Percentiles rank a stretch among this genome's conserved stretches.
These are phyloP conservation scores for Odontomachus brunneus DNA, from an alignment of 1,140 invertebrate species.

Conservation along the genomic window DNA sequence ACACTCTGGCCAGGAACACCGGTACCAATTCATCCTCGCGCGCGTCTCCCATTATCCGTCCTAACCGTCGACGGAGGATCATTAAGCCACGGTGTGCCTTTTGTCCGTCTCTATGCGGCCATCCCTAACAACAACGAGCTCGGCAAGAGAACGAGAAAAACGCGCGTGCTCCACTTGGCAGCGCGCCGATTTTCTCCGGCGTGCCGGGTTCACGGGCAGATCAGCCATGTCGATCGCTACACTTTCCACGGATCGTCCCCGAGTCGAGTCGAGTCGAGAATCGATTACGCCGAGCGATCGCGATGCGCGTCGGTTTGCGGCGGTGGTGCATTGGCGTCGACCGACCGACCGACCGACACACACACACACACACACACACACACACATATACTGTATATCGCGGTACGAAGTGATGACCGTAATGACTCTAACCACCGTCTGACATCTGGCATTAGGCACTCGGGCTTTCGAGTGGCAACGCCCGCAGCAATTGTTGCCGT, in stretches of 20 bases:
- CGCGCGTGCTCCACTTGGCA: constrained; percentile 50
- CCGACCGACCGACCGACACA: no score
- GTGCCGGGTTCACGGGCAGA: no score
- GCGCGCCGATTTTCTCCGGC: neutral
- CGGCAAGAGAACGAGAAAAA: constrained; percentile 41
- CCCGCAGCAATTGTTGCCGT: constrained; percentile 82
- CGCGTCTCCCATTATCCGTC: constrained; percentile 69
- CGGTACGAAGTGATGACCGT: constrained; percentile 81
- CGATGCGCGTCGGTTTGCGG: constrained; percentile 5
- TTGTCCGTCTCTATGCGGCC: constrained; percentile 57
- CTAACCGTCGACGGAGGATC: constrained; percentile 73
- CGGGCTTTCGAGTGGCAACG: constrained; percentile 81
- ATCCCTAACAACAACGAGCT: constrained; percentile 35
- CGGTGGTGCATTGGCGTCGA: constrained; percentile 24
- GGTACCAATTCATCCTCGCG: constrained; percentile 72
- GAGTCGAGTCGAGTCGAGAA: constrained; percentile 32
- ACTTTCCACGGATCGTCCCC: constrained; percentile 32
- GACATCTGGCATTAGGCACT: constrained; percentile 83
- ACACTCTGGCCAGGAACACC: constrained; percentile 61
- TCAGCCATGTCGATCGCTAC: neutral
- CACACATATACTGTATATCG: constrained; percentile 68
- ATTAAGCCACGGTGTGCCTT: constrained; percentile 70
- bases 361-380: no score
- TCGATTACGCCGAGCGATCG: constrained; percentile 26
- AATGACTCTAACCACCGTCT: constrained; percentile 81